Base-by-base conservation (phyloP, 2,888 invertebrate genomes). In the Lithophane ornitopus region DNA sequence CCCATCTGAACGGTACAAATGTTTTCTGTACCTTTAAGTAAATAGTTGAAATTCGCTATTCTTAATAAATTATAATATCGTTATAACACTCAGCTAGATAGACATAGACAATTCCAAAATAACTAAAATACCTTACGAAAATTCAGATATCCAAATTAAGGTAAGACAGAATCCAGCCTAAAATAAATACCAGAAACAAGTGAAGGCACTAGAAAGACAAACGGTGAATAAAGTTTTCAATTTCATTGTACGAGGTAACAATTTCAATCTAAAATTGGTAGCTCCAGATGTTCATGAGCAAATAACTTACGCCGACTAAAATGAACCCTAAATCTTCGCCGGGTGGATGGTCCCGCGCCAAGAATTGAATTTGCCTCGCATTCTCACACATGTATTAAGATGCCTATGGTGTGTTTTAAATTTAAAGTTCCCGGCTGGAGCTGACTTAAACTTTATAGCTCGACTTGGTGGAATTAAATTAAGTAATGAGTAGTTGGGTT, bases 311-410 rank as follows among this genome's bases (percentile, higher is more conserved):
- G 90, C 89, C 89, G 91, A 91, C 91, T 92, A 93, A 94, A 95
- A 94, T 95, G 95, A 95, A 94, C 94, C 92, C 92, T 95, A 95
- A 95, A 96, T 96, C 95, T 94, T 93, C 90, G 80, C 87, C 89
- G 91, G 90, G 81, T 88, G 92, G 93, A 93, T 93, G 93, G 93
- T 93, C 91, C 90, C 89, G 91, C 90, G 94, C 94, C 93, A 93
- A 94, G 94, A 95, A 95, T 95, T 94, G 93, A 94, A 94, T 95
- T 95, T 93, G 93, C 93, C 91, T 93, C 90, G 91, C 90, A 83
- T 83, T 88, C 89, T 88, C 91, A 89, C 88, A 85, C 89, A 89
- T 87, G 85, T 85, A 85, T 85, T 87, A 85, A 85, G 78, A 86
- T 85, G 85, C 85, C 85, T 81, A 87, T 82, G 86, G 87, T 76